Evolutionary conservation across 2,888 invertebrate genomes (phyloP), one percentile per base, ranked within the genome.

Genomic region (Patella pellucida): DNA sequence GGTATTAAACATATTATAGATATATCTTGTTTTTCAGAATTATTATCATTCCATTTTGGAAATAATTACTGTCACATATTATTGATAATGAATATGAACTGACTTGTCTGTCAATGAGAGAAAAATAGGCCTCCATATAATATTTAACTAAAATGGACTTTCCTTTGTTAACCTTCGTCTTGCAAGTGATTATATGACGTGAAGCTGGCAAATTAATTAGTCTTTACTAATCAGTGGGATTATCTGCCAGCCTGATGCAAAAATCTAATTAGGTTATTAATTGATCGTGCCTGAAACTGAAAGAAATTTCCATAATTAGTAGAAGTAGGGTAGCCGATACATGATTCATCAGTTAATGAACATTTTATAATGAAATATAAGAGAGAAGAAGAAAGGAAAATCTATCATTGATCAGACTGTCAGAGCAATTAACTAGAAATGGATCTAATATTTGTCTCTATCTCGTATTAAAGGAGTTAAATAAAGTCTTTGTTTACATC

Each of bases 201-300:
- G 41, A 41, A 41, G 41, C 41, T 41, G 41, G 41, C 41, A 62
- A 62, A 62, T 62, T 62, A 62, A 62, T 62, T 15, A 62, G 62
- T 62, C 62, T 62, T 62, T 62, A 62, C 62, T 62, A 62, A 62
- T 62, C 16, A 62, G 62, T 62, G 11, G 62, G 62, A 62, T 62
- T 62, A 62, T 62, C 62, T 62, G n/a, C 62, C 62, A 62, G 62
- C 62, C 19, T 62, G 62, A 62, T 62, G 62, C 62, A 62, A 62
- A 62, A 62, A 62, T 62, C 62, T 62, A 62, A 62, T 62, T 62
- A 62, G 62, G 62, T 62, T 62, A 62, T 62, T 62, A 62, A 62
- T 62, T 62, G 62, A 62, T 62, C 62, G 62, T 62, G 62, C 62
- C 62, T 62, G 62, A 62, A 62, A 62, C 15, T 62, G 62, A 62